phyloP scores from a whole-genome alignment of 2,797 vertebrate species.

The Poecilia wingei region DNA sequence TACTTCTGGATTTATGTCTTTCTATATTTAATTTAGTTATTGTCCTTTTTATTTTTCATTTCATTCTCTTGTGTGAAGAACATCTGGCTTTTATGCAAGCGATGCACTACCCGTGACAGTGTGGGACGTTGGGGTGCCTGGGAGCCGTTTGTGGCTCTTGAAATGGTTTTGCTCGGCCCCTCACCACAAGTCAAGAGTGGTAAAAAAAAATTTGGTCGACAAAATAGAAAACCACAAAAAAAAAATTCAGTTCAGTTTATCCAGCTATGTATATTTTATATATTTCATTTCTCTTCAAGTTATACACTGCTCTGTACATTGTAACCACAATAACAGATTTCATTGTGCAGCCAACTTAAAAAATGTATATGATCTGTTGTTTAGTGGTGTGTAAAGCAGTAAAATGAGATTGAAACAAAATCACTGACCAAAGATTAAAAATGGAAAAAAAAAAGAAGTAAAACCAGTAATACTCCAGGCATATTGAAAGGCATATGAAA shows the following conservation, averaged over 20 bases:
- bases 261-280: too few species aligned
- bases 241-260: too few species aligned
- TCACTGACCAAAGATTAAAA: neutral
- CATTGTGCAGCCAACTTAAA: neutral
- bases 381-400: neutral
- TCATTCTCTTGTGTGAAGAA: neutral
- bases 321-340: neutral
- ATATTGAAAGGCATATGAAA: constrained; percentile 37
- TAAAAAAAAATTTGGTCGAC: too few species aligned
- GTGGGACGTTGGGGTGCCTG: neutral
- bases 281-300: neutral
- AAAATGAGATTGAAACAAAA: neutral
- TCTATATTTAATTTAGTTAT: neutral
- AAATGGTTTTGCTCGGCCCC: too few species aligned
- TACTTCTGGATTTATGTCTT: neutral
- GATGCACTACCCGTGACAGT: neutral
- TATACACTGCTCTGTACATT: neutral
- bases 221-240: too few species aligned
- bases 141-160: too few species aligned
- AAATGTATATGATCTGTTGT: neutral
- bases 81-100: neutral
- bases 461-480: constrained; percentile 38
- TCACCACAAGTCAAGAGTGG: too few species aligned
- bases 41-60: neutral
- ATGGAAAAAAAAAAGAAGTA: neutral